Evolutionary conservation across 2,797 vertebrate species (phyloP).

Genomic region (Rhinella marina): DNA sequence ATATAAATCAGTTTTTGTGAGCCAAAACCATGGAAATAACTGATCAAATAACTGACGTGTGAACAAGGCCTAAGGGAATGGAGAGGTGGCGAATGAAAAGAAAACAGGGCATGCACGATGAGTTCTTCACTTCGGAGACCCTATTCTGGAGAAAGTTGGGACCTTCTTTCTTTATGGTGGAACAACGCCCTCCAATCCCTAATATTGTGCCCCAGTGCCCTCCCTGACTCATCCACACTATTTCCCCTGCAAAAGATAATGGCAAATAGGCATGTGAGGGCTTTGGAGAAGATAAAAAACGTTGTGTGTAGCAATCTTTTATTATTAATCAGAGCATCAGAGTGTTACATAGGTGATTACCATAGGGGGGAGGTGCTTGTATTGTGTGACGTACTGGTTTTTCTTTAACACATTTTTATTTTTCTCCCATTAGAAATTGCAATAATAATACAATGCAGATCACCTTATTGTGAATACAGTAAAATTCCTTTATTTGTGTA

Average conservation of each 20-base stretch:
- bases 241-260: neutral
- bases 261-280: neutral
- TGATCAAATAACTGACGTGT: no score
- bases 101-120: no score
- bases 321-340: slow-evolving; percentile 32
- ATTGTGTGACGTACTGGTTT: slow-evolving; percentile 8
- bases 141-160: neutral
- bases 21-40: no score
- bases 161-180: neutral
- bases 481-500: slow-evolving; percentile 1
- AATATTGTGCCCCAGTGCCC: neutral
- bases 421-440: neutral
- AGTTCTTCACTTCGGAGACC: no score
- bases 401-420: neutral
- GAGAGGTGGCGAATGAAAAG: no score
- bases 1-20: no score
- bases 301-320: slow-evolving; percentile 20
- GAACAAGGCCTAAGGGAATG: no score
- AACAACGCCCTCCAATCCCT: neutral
- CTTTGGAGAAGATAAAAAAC: slow-evolving; percentile 21
- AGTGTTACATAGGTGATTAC: slow-evolving; percentile 29
- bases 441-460: slow-evolving; percentile 4
- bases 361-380: slow-evolving; percentile 18
- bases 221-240: neutral
- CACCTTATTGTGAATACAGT: neutral